Percentiles rank a stretch among this genome's conserved stretches.
Evolutionary conservation across 2,113 vertebrate species (phyloP).

Genomic region (Silurus asotus): DNA sequence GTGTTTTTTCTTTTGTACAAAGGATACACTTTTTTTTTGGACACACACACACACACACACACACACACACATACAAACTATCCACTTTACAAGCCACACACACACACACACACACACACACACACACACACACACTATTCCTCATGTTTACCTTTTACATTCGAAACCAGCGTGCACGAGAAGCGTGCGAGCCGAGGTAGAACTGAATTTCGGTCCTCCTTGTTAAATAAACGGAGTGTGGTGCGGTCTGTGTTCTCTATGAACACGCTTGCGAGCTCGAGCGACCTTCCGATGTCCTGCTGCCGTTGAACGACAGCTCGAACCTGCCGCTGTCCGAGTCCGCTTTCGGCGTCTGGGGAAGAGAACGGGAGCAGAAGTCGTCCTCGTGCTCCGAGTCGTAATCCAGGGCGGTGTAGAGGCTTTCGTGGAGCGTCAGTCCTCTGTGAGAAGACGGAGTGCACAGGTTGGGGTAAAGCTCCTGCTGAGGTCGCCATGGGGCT

Average conservation of each 20-base stretch:
- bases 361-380: constrained; percentile 50
- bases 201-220: constrained; percentile 64
- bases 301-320: constrained; percentile 74
- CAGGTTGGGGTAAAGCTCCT: constrained; percentile 70
- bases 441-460: constrained; percentile 61
- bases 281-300: constrained; percentile 73
- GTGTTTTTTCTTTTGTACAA: constrained; percentile 47
- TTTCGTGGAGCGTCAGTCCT: constrained; percentile 66
- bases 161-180: constrained; percentile 57
- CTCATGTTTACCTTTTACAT: constrained; percentile 52
- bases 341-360: constrained; percentile 63
- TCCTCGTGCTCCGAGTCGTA: constrained; percentile 73
- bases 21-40: constrained; percentile 31
- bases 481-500: constrained; percentile 80
- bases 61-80: not conserved
- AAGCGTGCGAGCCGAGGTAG: constrained; percentile 89
- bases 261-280: constrained; percentile 72
- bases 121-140: not conserved
- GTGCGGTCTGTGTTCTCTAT: constrained; percentile 62
- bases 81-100: no score
- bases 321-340: constrained; percentile 68
- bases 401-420: constrained; percentile 71
- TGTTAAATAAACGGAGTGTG: constrained; percentile 55
- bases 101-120: no score
- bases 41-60: no score